Base-by-base conservation (phyloP, 2,113 vertebrate species). In the rat (Rattus norvegicus) region DNA sequence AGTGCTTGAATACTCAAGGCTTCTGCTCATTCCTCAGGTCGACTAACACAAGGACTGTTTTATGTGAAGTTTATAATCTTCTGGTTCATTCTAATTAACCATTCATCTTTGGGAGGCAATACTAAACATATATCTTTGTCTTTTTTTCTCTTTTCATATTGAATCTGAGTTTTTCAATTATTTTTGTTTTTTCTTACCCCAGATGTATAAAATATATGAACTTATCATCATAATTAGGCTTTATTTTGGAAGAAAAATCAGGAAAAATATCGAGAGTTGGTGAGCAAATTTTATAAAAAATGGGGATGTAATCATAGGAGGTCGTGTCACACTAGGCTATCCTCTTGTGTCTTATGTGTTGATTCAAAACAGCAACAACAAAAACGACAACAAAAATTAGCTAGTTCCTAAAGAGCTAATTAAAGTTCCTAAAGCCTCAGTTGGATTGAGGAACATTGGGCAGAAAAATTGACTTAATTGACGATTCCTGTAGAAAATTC, bases 311-410 rank as follows among this genome's bases (percentile, higher is more conserved):
- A 28, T 20, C n/a, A 30, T 20, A 39, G 26, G 49, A 26, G 67
- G 5, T 33, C 2, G 0, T 70, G 2, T 1, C 79, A 19, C 13
- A 65, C 3, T 6, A 26, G 28, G 36, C 2, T 49, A 17, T 16
- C 28, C 75, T 69, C n/a, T 36, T 14, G 36, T 70, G 1, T 17
- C 16, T 89, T 20, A 70, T 49, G 47, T 93, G 17, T 17, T 54
- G n/a, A 70, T 47, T 73, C 10, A 54, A 5, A 88, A 5, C 22
- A 52, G 11, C 59, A 84, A n/a, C 6, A n/a, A 92, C 67, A 87
- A 0, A 79, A 11, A 43, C 59, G 79, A 33, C 6, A 39, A 92
- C 67, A 87, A 0, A 79, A 11, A 43, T 8, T 77, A 59, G 28
- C 69, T 72, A 20, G 33, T 94, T 86, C n/a, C 73, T 91, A 88